A percentile compares a stretch with the other conserved stretches of the same genome.
Conservation (phyloP, 2,797 vertebrate genomes). For the Dicrostonyx torquatus region DNA sequence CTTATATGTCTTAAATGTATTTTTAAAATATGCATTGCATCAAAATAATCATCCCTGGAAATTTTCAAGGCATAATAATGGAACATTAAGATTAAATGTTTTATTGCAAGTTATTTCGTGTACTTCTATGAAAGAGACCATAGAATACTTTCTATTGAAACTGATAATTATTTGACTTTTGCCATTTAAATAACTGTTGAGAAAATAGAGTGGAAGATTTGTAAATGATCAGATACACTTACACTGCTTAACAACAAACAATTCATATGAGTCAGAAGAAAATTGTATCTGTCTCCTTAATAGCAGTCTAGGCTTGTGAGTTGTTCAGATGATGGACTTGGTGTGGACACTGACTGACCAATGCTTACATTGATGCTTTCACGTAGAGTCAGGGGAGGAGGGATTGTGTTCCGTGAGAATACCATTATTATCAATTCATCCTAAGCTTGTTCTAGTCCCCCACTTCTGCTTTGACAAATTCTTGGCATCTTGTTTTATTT, state of each 20-base stretch:
- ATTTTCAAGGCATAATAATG: not conserved
- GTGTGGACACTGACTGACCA: not conserved
- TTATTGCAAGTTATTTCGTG: not conserved
- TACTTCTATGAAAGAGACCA: constrained; percentile 38
- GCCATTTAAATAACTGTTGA: constrained; percentile 56
- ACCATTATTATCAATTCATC: constrained; percentile 35
- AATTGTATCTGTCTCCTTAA: constrained; percentile 72
- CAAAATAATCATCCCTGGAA: not conserved
- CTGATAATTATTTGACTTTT: constrained; percentile 72
- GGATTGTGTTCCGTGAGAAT: constrained; percentile 20
- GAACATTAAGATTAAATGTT: constrained; percentile 57
- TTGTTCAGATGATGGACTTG: constrained; percentile 52
- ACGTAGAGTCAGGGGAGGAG: not conserved
- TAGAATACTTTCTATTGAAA: constrained; percentile 44
- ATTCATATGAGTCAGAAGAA: constrained; percentile 55
- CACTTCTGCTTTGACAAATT: constrained; percentile 36
- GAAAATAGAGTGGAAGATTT: constrained; percentile 64
- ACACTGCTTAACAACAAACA: constrained; percentile 68
- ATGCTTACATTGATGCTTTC: not conserved
- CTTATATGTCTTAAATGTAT: not conserved
- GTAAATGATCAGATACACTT: constrained; percentile 72
- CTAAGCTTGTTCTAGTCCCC: not conserved
- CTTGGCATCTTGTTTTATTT: constrained; percentile 51
- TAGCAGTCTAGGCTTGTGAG: constrained; percentile 45
- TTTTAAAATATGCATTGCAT: constrained; percentile 19